Conservation (phyloP, 2,888 invertebrate species). For the Auanema freiburgensis region DNA sequence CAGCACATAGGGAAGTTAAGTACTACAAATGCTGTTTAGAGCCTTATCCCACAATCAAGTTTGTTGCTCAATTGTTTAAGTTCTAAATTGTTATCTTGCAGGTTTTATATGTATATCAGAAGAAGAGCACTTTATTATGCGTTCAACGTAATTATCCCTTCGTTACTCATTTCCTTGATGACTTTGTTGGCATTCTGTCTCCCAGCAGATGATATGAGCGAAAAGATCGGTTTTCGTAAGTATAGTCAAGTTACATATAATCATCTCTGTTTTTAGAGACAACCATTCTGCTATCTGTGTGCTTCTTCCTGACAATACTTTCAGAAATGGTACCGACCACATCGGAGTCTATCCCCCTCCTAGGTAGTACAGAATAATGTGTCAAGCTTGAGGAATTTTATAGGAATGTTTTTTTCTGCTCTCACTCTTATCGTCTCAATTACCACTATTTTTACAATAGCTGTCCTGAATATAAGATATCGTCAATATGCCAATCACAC, state of each 20-base stretch:
- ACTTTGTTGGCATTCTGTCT: constrained; percentile 56
- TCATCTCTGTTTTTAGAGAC: constrained; percentile 43
- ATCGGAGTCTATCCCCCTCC: constrained; percentile 71
- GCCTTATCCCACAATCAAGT: constrained; percentile 67
- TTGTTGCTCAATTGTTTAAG: too few relatives aligned
- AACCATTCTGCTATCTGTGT: constrained; percentile 77
- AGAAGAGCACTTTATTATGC: constrained; percentile 49
- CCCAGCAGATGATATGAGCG: constrained; percentile 55
- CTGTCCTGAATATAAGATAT: constrained; percentile 50
- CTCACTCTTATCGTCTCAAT: constrained; percentile 51
- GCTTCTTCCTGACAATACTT: constrained; percentile 94
- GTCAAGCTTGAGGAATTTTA: not conserved
- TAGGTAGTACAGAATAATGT: constrained; percentile 26
- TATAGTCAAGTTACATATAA: constrained; percentile 1
- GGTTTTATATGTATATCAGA: constrained; percentile 37
- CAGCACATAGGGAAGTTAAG: constrained; percentile 64
- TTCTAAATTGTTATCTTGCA: not conserved
- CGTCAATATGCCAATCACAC: constrained; percentile 48
- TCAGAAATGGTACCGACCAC: constrained; percentile 96
- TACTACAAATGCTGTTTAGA: constrained; percentile 82
- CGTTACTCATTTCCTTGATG: constrained; percentile 60
- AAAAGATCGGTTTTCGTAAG: constrained; percentile 57
- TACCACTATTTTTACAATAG: constrained; percentile 53
- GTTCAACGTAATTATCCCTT: constrained; percentile 53
- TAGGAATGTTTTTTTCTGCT: constrained; percentile 53